Conservation (phyloP, 2,797 vertebrate genomes). For the Fistularia tabacaria region DNA sequence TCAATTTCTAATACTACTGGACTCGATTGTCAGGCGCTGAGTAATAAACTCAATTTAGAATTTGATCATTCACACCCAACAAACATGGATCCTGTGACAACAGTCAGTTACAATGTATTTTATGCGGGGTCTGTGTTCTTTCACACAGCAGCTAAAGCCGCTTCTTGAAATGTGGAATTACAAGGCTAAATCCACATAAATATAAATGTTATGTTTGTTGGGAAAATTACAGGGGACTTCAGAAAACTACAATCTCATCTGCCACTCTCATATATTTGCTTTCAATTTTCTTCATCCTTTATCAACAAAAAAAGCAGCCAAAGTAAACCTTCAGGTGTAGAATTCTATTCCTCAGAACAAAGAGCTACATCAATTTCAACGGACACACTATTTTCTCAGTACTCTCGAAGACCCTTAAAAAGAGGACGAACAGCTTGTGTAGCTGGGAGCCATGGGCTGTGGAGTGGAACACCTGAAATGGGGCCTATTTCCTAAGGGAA, state of each 20-base stretch:
- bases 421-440: slow-evolving; percentile 43
- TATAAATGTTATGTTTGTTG: slow-evolving; percentile 34
- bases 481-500: slow-evolving; percentile 54
- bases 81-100: slow-evolving; percentile 9
- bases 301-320: slow-evolving; percentile 15
- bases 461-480: slow-evolving; percentile 67
- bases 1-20: slow-evolving; percentile 42
- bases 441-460: slow-evolving; percentile 35
- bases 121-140: slow-evolving; percentile 31
- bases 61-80: slow-evolving; percentile 42
- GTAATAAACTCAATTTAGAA: slow-evolving; percentile 50
- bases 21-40: slow-evolving; percentile 50
- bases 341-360: slow-evolving; percentile 11
- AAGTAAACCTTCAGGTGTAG: slow-evolving; percentile 37
- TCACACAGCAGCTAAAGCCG: slow-evolving; percentile 36
- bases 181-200: slow-evolving; percentile 58
- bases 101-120: slow-evolving; percentile 32
- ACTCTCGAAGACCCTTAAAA: slow-evolving; percentile 4
- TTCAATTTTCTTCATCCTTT: slow-evolving; percentile 19
- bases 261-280: slow-evolving; percentile 17
- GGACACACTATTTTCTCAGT: slow-evolving; percentile 23
- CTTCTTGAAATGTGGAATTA: slow-evolving; percentile 48
- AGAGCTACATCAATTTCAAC: slow-evolving; percentile 8
- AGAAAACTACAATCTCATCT: slow-evolving; percentile 20
- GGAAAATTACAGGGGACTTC: slow-evolving; percentile 35